Conservation (phyloP, 2,113 vertebrate genomes). For the Lota lota region DNA sequence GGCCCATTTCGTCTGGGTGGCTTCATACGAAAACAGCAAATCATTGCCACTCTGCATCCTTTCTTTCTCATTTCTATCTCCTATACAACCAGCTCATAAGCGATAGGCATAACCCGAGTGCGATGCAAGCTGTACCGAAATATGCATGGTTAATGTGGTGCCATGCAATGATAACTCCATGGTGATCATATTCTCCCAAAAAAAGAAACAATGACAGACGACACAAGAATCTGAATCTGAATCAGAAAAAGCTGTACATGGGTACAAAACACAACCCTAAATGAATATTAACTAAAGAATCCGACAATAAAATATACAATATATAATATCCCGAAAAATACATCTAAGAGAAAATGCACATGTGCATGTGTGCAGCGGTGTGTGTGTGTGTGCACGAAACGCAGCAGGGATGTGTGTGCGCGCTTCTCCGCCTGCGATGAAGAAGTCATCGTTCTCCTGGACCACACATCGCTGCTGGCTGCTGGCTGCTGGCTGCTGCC, state of each 20-base stretch:
- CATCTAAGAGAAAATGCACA: no score
- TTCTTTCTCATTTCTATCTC: conserved; percentile 32
- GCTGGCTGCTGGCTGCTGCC: conserved; percentile 47
- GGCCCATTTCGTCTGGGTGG: background rate
- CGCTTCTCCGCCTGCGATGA: conserved; percentile 63
- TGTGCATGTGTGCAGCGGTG: background rate
- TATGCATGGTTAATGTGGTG: conserved; percentile 11
- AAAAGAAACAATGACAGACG: no score
- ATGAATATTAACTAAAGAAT: no score
- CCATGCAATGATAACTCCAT: background rate
- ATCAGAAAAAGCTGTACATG: no score
- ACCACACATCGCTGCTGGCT: conserved; percentile 55
- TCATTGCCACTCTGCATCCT: conserved; percentile 34
- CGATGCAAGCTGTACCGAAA: no score
- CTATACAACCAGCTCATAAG: no score
- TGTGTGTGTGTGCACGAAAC: background rate
- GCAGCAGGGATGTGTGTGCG: conserved; percentile 42
- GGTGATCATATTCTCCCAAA: no score
- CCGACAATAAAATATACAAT: no score
- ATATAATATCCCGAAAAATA: no score
- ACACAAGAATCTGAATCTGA: no score
- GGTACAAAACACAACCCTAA: no score
- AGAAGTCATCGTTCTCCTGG: conserved; percentile 67
- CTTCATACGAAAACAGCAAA: conserved; percentile 5
- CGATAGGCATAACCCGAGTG: no score